These are phyloP conservation scores for Miltochrista miniata DNA, from an alignment of 2,888 invertebrate genomes.

Conservation along the genomic window DNA sequence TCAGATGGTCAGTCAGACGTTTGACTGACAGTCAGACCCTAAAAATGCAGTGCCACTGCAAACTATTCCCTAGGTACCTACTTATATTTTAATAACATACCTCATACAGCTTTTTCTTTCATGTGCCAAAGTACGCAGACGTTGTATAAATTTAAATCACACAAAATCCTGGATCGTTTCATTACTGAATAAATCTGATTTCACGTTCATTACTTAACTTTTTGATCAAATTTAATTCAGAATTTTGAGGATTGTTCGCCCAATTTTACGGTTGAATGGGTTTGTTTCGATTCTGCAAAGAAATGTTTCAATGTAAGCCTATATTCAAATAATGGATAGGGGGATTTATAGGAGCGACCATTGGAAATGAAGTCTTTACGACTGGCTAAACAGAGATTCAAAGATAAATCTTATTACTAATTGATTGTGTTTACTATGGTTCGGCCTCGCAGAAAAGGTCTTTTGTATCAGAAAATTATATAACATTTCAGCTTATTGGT, in stretches of 20 bases:
- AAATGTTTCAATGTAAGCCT: conserved; percentile 74
- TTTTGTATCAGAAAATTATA: too few relatives aligned
- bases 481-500: background rate
- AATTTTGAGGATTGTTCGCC: conserved; percentile 72
- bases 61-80: background rate
- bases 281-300: conserved; percentile 73
- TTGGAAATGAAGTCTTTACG: conserved; percentile 60
- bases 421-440: conserved; percentile 38
- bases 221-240: conserved; percentile 73
- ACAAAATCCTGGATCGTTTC: conserved; percentile 14
- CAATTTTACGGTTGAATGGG: conserved; percentile 74
- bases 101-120: background rate
- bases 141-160: conserved; percentile 14
- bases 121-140: conserved; percentile 3
- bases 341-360: conserved; percentile 63
- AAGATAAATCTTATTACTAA: conserved; percentile 44
- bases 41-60: too few relatives aligned
- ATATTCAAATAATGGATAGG: conserved; percentile 70
- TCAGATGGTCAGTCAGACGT: too few relatives aligned
- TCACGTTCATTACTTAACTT: conserved; percentile 71
- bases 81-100: conserved; percentile 1
- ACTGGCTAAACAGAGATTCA: conserved; percentile 52
- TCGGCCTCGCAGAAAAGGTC: conserved; percentile 7
- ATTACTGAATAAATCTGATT: conserved; percentile 51
- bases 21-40: too few relatives aligned